Evolutionary conservation across 2,888 invertebrate species (phyloP), one percentile per base, ranked within the genome.

Genomic region (Andrena bicolor): DNA sequence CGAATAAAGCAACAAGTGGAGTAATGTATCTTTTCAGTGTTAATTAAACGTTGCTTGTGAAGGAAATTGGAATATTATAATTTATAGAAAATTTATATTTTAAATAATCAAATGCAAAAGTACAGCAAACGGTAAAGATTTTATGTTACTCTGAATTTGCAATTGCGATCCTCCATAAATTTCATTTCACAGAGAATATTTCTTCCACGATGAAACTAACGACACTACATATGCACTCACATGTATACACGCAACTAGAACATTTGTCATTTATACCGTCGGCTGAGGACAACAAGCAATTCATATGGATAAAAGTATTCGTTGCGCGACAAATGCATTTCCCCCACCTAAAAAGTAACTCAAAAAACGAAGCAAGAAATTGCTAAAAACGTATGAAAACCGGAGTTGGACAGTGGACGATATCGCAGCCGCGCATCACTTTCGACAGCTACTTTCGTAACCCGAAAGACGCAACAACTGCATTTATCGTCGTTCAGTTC

Each of bases 391-490:
- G 49, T 28, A 66, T 70, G 32, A 26, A 53, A 70, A 28, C 13
- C 13, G 30, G 65, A 48, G 66, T 80, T 35, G 20, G 28, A 53
- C 51, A 51, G 60, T 26, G 53, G 51, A 60, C 73, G 64, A 64
- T 77, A 78, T 69, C 72, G 51, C 32, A 51, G 8, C n/a, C 30
- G 16, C 48, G 35, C 41, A 41, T 26, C 53, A 75, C 75, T 61
- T 75, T 80, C 63, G 72, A 35, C 68, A 41, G 41, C 30, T 60
- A 63, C 69, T 69, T 49, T 49, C 80, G 71, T 76, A 76, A 66
- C 66, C 56, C 35, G 51, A 16, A 53, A 71, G 61, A 61, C 71
- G 76, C 78, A 76, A 60, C 75, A 48, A 61, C 69, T 51, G 30
- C 56, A 58, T 76, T 80, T 76, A 72, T 64, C 76, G 48, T 20